Evolutionary conservation across 2,797 vertebrate species (phyloP).

Genomic region (Rhinatrema bivittatum): DNA sequence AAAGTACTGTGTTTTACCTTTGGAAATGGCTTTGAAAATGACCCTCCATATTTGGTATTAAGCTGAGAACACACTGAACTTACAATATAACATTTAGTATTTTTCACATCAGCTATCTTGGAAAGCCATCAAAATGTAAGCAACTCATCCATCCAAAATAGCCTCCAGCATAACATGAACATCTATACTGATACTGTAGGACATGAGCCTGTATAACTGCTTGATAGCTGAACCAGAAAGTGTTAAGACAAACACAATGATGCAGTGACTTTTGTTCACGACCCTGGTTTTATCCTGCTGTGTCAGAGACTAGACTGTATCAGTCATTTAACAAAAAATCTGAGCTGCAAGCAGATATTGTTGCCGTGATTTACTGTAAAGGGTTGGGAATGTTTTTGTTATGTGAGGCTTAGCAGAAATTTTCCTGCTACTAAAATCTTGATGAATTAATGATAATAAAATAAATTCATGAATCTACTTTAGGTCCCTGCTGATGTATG

Average conservation of each 20-base stretch:
- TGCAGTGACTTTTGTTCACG: background rate
- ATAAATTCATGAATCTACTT: slow-evolving; percentile 17
- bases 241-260: background rate
- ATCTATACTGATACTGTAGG: background rate
- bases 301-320: background rate
- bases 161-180: background rate
- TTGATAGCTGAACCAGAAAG: background rate
- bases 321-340: slow-evolving; percentile 11
- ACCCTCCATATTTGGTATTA: background rate
- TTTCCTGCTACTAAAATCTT: slow-evolving; percentile 15
- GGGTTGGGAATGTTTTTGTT: slow-evolving; percentile 8
- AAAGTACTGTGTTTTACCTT: no score
- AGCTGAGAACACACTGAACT: background rate
- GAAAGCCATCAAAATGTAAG: background rate
- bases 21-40: no score
- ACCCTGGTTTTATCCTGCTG: background rate
- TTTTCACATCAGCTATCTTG: background rate
- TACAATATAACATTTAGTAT: background rate
- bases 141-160: slow-evolving; percentile 5
- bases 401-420: slow-evolving; percentile 1
- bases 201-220: background rate
- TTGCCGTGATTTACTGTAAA: slow-evolving; percentile 12
- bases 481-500: slow-evolving; percentile 1
- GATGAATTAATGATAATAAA: slow-evolving; percentile 21
- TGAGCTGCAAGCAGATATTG: background rate